phyloP scores from a whole-genome alignment of 2,113 vertebrate genomes.

The Daubentonia madagascariensis region DNA sequence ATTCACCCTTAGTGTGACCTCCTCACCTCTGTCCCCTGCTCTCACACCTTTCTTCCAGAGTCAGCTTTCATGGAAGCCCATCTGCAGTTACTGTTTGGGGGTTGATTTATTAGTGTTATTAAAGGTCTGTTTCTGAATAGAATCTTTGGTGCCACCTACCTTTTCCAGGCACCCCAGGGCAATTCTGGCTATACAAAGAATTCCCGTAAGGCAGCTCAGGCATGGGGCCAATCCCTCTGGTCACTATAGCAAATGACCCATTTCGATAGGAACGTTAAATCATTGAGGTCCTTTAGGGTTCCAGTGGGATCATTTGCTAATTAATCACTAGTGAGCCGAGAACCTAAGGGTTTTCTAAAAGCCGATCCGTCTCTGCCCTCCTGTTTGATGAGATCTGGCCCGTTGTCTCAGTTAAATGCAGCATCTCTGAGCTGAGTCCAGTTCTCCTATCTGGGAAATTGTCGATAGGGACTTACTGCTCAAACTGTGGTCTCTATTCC shows the following conservation, averaged over 20 bases:
- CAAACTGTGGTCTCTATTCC: background rate
- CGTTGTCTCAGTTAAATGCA: background rate
- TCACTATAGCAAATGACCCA: background rate
- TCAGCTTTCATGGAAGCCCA: background rate
- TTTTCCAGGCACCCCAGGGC: background rate
- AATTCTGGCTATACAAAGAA: background rate
- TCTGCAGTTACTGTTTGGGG: background rate
- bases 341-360: background rate
- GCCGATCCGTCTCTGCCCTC: background rate
- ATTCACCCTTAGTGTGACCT: background rate
- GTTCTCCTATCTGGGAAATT: background rate
- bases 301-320: background rate
- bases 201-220: background rate
- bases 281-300: background rate
- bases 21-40: background rate
- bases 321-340: background rate
- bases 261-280: background rate
- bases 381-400: background rate
- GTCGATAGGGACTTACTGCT: fast-evolving
- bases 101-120: background rate
- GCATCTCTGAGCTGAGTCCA: background rate
- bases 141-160: background rate
- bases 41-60: background rate
- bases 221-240: background rate
- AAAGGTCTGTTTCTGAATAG: background rate